Base-by-base conservation (phyloP, 1,140 invertebrate genomes). In the Rhopalosiphum padi region DNA sequence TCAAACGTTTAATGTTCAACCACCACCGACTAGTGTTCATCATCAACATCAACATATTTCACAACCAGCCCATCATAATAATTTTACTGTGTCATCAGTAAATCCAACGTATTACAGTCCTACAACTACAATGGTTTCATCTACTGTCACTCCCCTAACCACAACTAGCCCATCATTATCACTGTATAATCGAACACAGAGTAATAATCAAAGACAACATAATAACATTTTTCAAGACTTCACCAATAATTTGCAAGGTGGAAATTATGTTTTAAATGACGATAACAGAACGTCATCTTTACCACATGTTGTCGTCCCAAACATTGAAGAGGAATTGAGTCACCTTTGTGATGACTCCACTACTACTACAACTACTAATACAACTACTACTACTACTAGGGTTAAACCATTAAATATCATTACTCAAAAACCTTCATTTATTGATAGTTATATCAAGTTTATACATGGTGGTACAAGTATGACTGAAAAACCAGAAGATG, bases 361-460 rank as follows among this genome's bases (percentile, higher is more conserved):
- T 86, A 18, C 85, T 46, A 86, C 60, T 77, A 77, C 60, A 35
- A 48, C n/a, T 51, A 35, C 53, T 21, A 30, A 11, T 43, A 68
- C 18, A 30, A 23, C 15, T 22, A 25, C 35, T 30, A 25, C 35
- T 30, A 60, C 60, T 68, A 77, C 37, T 43, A 68, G 3, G 15
- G 37, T n/a, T 60, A 90, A 90, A 90, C 89, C 37, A 46, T 68
- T 90, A 21, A 90, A 90, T 68, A 43, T 25, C 1, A 37, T 8
- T 18, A n/a, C 6, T 41, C 53, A 90, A 68, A n/a, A 90, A 68
- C 89, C 89, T 51, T 97, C 97, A 94, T 98, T 98, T 95, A 98
- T 98, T 97, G 97, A 97, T 94, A 98, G 97, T 95, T 98, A 97
- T 95, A 95, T 98, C 82, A 98, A 97, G 95, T 98, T 98, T 95